Conservation (phyloP, 2,113 vertebrate genomes). For the Callipepla californica region DNA sequence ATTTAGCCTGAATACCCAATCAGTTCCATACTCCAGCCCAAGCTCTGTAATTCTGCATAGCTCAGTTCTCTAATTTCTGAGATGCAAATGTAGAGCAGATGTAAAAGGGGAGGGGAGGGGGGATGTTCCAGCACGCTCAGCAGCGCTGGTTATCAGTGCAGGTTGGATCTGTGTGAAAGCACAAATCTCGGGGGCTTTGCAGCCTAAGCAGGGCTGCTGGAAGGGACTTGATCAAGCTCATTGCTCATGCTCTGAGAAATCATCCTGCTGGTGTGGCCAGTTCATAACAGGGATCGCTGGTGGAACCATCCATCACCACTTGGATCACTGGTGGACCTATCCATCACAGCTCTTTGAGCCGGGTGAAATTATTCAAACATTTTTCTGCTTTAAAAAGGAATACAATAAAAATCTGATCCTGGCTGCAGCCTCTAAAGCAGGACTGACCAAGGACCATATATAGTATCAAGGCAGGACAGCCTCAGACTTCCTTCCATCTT, state of each 20-base stretch:
- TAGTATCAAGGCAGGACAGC: constrained; percentile 43
- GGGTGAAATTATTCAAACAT: neutral
- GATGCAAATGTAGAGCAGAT: constrained; percentile 86
- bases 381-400: constrained; percentile 42
- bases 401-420: constrained; percentile 42
- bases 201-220: neutral
- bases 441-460: constrained; percentile 68
- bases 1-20: constrained; percentile 77
- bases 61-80: constrained; percentile 80
- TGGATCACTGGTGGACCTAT: neutral
- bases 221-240: neutral
- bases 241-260: neutral
- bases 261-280: neutral
- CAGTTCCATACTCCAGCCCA: constrained; percentile 67
- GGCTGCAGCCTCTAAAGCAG: constrained; percentile 31
- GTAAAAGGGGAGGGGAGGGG: constrained; percentile 69
- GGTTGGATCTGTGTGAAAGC: neutral
- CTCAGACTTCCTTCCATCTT: constrained; percentile 41
- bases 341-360: neutral
- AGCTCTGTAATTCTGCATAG: constrained; percentile 74
- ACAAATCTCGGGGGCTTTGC: neutral
- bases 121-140: constrained; percentile 66
- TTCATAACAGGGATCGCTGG: neutral
- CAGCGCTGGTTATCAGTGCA: constrained; percentile 16
- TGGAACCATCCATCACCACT: constrained; percentile 1